A percentile compares a stretch with the other conserved stretches of the same genome.
These are phyloP conservation scores for Antheraea pernyi DNA, from an alignment of 1,140 invertebrate species.

Conservation along the genomic window DNA sequence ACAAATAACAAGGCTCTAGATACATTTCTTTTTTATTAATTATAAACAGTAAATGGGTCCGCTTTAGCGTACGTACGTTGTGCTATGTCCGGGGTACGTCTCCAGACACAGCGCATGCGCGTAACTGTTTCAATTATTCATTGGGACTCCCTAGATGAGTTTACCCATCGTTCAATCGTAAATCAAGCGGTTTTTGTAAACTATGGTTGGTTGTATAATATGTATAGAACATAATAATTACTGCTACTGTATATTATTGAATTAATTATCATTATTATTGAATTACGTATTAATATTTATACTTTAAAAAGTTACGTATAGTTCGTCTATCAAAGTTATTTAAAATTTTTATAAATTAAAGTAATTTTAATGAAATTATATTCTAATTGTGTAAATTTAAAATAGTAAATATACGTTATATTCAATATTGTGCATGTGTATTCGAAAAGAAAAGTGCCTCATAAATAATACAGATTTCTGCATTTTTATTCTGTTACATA, in stretches of 20 bases:
- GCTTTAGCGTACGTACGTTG: background rate
- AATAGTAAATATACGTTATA: too few species aligned
- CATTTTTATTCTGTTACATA: too few species aligned
- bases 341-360: too few species aligned
- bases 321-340: too few species aligned
- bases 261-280: background rate
- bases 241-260: background rate
- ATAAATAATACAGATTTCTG: too few species aligned
- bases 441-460: too few species aligned
- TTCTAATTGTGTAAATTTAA: too few species aligned
- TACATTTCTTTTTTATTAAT: background rate
- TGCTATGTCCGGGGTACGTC: slow-evolving; percentile 10
- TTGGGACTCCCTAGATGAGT: slow-evolving; percentile 57
- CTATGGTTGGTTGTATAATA: background rate
- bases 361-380: too few species aligned
- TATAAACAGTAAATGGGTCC: background rate
- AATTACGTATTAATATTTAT: background rate
- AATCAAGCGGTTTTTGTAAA: slow-evolving; percentile 20
- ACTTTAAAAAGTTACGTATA: background rate
- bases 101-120: slow-evolving; percentile 57
- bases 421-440: too few species aligned
- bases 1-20: slow-evolving; percentile 15
- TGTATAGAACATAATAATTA: background rate
- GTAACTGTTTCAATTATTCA: slow-evolving; percentile 69
- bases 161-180: slow-evolving; percentile 42